Evolutionary conservation across 2,797 vertebrate species (phyloP).

Genomic region (Bucorvus abyssinicus): DNA sequence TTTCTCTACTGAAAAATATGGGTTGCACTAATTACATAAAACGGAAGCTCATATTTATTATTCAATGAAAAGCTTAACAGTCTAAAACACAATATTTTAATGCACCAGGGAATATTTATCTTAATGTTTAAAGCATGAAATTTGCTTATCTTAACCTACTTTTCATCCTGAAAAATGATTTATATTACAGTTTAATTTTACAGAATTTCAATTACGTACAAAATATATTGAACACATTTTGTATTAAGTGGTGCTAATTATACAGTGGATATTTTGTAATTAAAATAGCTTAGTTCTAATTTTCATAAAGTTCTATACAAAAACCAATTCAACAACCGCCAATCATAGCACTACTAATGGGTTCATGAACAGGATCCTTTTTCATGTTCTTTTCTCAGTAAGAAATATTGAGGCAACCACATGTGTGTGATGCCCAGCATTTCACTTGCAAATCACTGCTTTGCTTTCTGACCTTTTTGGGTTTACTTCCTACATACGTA

Average conservation of each 20-base stretch:
- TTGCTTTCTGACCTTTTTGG: neutral
- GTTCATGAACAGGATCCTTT: neutral
- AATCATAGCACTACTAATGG: neutral
- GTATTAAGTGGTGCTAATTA: constrained; percentile 49
- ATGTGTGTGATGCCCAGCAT: accelerated
- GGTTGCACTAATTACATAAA: constrained; percentile 74
- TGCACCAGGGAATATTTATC: constrained; percentile 60
- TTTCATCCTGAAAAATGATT: constrained; percentile 61
- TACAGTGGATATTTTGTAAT: constrained; percentile 36
- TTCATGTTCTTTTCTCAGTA: neutral
- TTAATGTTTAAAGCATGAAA: constrained; percentile 69
- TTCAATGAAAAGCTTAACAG: constrained; percentile 72
- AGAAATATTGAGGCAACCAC: neutral
- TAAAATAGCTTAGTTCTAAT: constrained; percentile 49
- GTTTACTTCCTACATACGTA: neutral
- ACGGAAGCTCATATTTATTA: constrained; percentile 71
- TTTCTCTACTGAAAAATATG: constrained; percentile 70
- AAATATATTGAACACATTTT: constrained; percentile 47
- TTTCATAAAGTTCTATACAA: constrained; percentile 30
- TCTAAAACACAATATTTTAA: constrained; percentile 68
- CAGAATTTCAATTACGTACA: constrained; percentile 63
- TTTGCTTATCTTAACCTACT: constrained; percentile 69
- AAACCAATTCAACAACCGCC: neutral
- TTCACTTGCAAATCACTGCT: neutral
- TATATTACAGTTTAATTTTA: constrained; percentile 58